Conservation (phyloP, 2,797 vertebrate species). For the Oreonectes daqikongensis region DNA sequence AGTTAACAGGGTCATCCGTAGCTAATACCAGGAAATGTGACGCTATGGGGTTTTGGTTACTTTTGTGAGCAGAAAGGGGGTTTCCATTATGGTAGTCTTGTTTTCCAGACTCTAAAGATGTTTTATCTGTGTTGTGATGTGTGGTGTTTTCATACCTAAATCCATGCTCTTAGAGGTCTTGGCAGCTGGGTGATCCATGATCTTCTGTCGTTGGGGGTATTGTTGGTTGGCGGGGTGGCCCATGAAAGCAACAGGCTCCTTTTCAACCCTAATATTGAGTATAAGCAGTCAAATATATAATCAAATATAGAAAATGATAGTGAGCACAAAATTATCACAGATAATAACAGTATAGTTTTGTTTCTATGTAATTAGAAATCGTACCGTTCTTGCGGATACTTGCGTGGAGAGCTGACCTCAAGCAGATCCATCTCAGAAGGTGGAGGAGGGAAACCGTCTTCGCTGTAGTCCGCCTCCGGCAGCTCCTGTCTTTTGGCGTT, state of each 20-base stretch:
- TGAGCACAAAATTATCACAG: too few relatives aligned
- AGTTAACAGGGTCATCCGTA: conserved; percentile 57
- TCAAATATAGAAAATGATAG: too few relatives aligned
- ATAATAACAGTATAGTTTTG: neutral
- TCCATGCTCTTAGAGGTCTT: conserved; percentile 93
- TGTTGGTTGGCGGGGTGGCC: conserved; percentile 8
- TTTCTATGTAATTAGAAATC: neutral
- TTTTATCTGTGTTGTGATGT: neutral
- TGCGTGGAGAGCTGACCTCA: conserved; percentile 54
- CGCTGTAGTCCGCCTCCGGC: conserved; percentile 59
- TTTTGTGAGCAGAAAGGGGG: neutral
- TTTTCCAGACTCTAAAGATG: neutral
- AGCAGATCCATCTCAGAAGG: conserved; percentile 64
- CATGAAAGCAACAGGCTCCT: neutral
- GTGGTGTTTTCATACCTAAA: conserved; percentile 78
- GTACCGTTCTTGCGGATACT: conserved; percentile 61
- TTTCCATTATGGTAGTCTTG: neutral
- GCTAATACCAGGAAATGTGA: conserved; percentile 70
- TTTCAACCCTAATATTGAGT: neutral
- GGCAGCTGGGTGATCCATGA: conserved; percentile 74
- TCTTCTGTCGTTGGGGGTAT: conserved; percentile 20
- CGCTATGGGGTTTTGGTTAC: conserved; percentile 31
- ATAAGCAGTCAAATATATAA: neutral
- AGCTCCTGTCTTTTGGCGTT: conserved; percentile 48
- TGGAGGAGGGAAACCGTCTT: conserved; percentile 65